These are phyloP conservation scores for Echinarachnius parma DNA, from an alignment of 53 echinoderm and acorn worm species.

Conservation along the genomic window DNA sequence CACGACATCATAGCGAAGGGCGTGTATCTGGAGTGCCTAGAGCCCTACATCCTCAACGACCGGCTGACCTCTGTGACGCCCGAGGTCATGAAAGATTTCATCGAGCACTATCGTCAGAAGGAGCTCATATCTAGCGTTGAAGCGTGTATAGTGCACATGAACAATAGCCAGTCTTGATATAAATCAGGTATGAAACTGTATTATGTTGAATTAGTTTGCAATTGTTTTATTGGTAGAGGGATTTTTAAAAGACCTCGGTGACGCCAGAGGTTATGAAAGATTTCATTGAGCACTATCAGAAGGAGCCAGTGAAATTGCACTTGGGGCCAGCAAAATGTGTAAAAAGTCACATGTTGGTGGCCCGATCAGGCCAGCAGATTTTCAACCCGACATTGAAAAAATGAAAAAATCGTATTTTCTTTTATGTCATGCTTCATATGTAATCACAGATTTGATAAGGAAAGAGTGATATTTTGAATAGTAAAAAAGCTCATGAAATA, in stretches of 20 bases:
- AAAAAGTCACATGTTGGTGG: no score
- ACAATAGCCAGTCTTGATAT: conserved; percentile 95
- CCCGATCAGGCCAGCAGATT: no score
- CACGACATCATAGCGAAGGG: conserved; percentile 93
- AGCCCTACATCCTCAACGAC: conserved; percentile 97
- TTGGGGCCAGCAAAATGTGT: no score
- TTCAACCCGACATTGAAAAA: no score
- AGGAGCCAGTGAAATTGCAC: no score
- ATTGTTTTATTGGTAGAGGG: no score
- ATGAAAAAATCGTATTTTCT: no score
- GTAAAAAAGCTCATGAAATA: no score
- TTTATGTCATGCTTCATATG: no score
- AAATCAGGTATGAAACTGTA: conserved; percentile 90
- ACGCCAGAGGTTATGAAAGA: conserved; percentile 96
- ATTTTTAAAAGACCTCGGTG: conserved; percentile 82
- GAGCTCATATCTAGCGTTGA: conserved; percentile 92
- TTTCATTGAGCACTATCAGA: conserved; percentile 91
- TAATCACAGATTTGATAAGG: no score
- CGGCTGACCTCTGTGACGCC: conserved; percentile 88
- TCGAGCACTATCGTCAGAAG: conserved; percentile 86
- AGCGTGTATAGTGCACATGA: conserved; percentile 97
- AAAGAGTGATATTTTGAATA: no score
- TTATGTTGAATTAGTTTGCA: no score
- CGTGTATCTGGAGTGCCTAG: conserved; percentile 88
- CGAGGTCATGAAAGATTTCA: conserved; percentile 94